Evolutionary conservation across 1,140 invertebrate species (phyloP).

Genomic region (Choristoneura fumiferana): DNA sequence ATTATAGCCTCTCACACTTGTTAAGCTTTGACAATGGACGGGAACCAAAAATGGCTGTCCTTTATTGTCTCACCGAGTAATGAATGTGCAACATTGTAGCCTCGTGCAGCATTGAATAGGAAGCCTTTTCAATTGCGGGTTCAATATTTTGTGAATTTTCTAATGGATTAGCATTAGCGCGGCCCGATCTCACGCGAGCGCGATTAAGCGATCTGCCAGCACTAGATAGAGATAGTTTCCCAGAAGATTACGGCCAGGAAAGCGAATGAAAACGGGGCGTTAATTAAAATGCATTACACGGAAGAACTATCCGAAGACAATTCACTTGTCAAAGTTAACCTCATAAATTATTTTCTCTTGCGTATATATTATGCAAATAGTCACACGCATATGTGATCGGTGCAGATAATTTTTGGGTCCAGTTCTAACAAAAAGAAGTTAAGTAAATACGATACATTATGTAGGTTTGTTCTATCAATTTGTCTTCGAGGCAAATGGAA

Average conservation of each 20-base stretch:
- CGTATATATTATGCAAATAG: constrained; percentile 5
- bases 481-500: constrained; percentile 9
- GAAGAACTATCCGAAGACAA: constrained; percentile 12
- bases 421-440: background rate
- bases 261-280: constrained; percentile 10
- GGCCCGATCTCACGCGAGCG: constrained; percentile 45
- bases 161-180: constrained; percentile 43
- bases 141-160: constrained; percentile 64
- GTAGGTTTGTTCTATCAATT: constrained; percentile 7
- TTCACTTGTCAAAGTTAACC: background rate
- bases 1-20: constrained; percentile 57
- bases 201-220: constrained; percentile 36
- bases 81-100: constrained; percentile 46
- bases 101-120: constrained; percentile 33
- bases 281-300: constrained; percentile 15
- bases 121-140: constrained; percentile 50
- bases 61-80: constrained; percentile 58
- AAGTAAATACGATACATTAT: background rate
- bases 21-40: constrained; percentile 65
- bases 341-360: constrained; percentile 3
- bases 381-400: background rate
- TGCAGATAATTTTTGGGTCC: background rate
- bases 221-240: constrained; percentile 9
- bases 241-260: constrained; percentile 12
- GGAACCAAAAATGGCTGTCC: constrained; percentile 51